These are phyloP conservation scores for Percina caprodes DNA, from an alignment of 2,113 vertebrate genomes.

Conservation along the genomic window DNA sequence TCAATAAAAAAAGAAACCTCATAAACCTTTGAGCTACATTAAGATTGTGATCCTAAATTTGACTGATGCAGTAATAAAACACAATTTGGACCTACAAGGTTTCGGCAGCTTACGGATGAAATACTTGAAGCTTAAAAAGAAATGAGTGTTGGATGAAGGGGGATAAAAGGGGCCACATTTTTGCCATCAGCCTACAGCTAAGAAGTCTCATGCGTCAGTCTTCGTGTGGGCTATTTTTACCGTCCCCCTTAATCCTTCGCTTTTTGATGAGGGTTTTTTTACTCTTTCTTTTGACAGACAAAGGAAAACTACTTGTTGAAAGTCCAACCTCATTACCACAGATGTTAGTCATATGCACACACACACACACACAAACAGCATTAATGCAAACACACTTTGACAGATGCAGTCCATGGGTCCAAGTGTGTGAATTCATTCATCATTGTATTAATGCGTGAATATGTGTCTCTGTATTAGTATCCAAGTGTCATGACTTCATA, in stretches of 20 bases:
- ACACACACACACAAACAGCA: background rate
- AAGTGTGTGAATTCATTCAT: slow-evolving; percentile 2
- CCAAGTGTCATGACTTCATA: slow-evolving; percentile 9
- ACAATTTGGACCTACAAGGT: slow-evolving; percentile 3
- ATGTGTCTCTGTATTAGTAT: background rate
- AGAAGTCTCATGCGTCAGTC: slow-evolving; percentile 34
- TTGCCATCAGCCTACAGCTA: slow-evolving; percentile 36
- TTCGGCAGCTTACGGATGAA: background rate
- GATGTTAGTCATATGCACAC: slow-evolving; percentile 17
- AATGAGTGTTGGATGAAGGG: slow-evolving; percentile 48
- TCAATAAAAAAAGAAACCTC: no score
- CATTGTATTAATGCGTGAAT: background rate
- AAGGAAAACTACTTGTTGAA: slow-evolving; percentile 47
- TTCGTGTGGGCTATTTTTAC: slow-evolving; percentile 63
- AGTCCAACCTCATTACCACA: slow-evolving; percentile 44
- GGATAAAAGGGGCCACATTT: slow-evolving; percentile 34
- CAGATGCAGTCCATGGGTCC: background rate
- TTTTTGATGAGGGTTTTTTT: slow-evolving; percentile 42
- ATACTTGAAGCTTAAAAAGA: slow-evolving; percentile 38
- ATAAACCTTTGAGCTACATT: no score
- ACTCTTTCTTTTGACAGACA: slow-evolving; percentile 25
- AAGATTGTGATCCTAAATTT: no score
- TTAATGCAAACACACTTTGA: slow-evolving; percentile 3
- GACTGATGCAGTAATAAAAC: no score
- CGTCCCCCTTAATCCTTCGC: slow-evolving; percentile 39